These are phyloP conservation scores for Aleiodes sp. DNA, from an alignment of 1,140 invertebrate species.

Conservation along the genomic window DNA sequence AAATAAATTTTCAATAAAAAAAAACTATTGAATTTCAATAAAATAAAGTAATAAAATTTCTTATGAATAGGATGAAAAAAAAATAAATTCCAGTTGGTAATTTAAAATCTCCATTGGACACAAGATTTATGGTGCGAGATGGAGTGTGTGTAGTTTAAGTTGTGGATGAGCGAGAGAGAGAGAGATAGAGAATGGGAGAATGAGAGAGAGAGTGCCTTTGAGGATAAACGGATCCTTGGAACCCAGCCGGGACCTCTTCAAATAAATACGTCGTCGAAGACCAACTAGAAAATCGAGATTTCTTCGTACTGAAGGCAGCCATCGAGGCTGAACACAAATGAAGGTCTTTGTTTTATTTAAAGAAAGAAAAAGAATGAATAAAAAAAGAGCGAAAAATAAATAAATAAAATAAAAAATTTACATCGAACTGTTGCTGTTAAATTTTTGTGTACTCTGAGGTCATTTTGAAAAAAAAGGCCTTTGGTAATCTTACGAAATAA, in stretches of 20 bases:
- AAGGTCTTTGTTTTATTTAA: neutral
- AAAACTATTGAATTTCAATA: neutral
- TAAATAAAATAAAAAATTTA: too few species aligned
- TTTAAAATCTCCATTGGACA: neutral
- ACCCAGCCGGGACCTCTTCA: constrained; percentile 33
- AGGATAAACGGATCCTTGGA: constrained; percentile 31
- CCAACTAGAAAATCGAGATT: constrained; percentile 3
- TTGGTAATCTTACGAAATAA: too few species aligned
- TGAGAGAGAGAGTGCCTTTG: constrained; percentile 11
- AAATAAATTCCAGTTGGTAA: neutral
- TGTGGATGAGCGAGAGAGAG: neutral
- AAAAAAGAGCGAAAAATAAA: too few species aligned
- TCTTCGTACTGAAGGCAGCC: neutral
- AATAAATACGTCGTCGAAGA: constrained; percentile 33
- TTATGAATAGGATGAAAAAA: too few species aligned
- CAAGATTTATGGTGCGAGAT: neutral
- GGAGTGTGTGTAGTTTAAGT: neutral
- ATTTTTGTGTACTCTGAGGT: too few species aligned
- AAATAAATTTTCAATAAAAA: neutral
- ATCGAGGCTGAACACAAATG: neutral
- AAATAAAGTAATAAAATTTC: too few species aligned
- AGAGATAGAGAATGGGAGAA: neutral
- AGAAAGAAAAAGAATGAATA: too few species aligned
- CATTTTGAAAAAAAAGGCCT: too few species aligned
- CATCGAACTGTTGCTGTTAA: too few species aligned